A percentile compares a stretch with the other conserved stretches of the same genome.
Evolutionary conservation across 2,888 invertebrate species (phyloP).

Genomic region (Cenopis cana): DNA sequence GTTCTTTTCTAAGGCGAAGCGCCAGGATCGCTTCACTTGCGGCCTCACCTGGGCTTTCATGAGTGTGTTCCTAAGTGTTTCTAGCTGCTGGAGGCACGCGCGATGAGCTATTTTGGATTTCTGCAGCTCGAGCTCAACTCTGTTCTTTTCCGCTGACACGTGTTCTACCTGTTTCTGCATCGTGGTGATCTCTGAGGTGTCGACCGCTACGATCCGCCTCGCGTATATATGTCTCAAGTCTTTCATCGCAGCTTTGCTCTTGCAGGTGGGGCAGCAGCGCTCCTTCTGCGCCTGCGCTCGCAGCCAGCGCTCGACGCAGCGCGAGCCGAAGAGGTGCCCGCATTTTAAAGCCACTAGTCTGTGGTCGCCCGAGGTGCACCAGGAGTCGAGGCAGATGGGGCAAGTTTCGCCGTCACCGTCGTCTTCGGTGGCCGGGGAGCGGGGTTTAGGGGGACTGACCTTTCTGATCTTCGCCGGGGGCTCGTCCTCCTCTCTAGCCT

Average conservation of each 20-base stretch:
- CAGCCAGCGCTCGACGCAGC: constrained; percentile 92
- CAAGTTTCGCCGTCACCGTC: constrained; percentile 90
- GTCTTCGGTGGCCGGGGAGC: constrained; percentile 46
- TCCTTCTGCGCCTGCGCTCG: constrained; percentile 79
- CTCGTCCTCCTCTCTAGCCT: constrained; percentile 51
- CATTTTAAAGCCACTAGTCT: constrained; percentile 94
- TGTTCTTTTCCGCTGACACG: constrained; percentile 84
- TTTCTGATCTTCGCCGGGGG: constrained; percentile 70
- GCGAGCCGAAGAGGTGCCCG: constrained; percentile 95
- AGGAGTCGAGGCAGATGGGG: constrained; percentile 94
- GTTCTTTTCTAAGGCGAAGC: constrained; percentile 86
- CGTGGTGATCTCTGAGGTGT: constrained; percentile 90
- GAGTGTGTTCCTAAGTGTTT: constrained; percentile 62
- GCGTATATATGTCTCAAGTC: constrained; percentile 94
- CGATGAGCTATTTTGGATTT: constrained; percentile 69
- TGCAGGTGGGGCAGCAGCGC: constrained; percentile 95
- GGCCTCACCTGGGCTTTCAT: constrained; percentile 67
- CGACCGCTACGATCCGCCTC: constrained; percentile 89
- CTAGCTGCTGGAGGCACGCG: constrained; percentile 64
- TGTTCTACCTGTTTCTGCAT: constrained; percentile 86
- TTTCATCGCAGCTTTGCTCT: constrained; percentile 87
- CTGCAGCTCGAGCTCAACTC: constrained; percentile 86
- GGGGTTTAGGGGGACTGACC: constrained; percentile 54
- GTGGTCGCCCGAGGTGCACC: constrained; percentile 95
- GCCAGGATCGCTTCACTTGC: constrained; percentile 61